These are phyloP conservation scores for Otolemur garnettii DNA, from an alignment of 2,113 vertebrate genomes.

Conservation along the genomic window DNA sequence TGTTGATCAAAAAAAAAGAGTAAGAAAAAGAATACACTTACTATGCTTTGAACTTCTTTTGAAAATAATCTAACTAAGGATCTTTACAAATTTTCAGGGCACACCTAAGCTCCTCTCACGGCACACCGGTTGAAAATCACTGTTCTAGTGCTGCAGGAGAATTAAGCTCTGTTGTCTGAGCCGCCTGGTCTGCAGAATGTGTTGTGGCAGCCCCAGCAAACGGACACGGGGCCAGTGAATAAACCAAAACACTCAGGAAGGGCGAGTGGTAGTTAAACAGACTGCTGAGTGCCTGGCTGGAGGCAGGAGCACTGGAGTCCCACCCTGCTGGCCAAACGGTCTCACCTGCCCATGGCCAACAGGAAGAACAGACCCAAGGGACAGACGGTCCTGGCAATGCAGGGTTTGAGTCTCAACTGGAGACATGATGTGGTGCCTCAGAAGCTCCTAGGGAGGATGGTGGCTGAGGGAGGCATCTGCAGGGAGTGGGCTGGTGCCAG, in stretches of 20 bases:
- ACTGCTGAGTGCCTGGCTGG: rapidly evolving
- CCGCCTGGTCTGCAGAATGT: no score
- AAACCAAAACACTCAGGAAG: background rate
- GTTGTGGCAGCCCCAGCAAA: background rate
- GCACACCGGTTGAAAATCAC: no score
- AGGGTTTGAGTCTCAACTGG: background rate
- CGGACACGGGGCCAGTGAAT: rapidly evolving
- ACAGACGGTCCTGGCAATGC: background rate
- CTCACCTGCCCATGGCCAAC: no score
- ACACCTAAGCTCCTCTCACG: no score
- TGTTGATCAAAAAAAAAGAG: no score
- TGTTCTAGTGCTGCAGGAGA: rapidly evolving
- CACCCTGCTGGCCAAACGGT: rapidly evolving
- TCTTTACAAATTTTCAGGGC: no score
- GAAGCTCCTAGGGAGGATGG: rapidly evolving
- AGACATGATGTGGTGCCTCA: rapidly evolving
- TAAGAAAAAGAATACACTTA: no score
- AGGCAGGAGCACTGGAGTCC: background rate
- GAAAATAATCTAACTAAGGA: no score
- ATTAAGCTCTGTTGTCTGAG: rapidly evolving
- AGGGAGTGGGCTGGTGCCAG: rapidly evolving
- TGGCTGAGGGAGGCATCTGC: rapidly evolving
- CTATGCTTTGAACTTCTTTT: no score
- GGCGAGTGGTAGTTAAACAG: rapidly evolving
- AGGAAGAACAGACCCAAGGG: background rate